phyloP scores from a whole-genome alignment of 2,797 vertebrate genomes.

The Rhabdomys pumilio region DNA sequence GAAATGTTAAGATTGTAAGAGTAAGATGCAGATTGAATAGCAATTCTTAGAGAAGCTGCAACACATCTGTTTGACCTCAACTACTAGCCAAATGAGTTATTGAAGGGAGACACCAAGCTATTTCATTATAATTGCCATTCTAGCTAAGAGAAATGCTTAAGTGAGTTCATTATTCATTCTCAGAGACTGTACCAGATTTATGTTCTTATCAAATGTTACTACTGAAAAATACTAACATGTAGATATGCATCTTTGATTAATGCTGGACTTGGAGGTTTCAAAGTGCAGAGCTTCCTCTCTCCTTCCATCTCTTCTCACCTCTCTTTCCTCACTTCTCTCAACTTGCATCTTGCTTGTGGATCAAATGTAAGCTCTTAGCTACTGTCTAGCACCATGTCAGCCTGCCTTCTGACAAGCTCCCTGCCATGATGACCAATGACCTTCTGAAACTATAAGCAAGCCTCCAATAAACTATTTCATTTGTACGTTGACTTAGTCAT shows the following conservation, averaged over 20 bases:
- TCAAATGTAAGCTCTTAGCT: background rate
- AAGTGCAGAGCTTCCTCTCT: background rate
- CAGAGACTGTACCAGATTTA: background rate
- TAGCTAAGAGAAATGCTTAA: slow-evolving; percentile 1
- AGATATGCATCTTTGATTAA: background rate
- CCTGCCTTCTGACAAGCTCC: background rate
- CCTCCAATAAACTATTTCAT: background rate
- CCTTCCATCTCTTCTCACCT: background rate
- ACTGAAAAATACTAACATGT: background rate
- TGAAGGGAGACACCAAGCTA: background rate
- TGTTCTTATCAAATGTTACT: slow-evolving; percentile 20
- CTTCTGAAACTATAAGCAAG: background rate
- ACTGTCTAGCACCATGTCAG: background rate
- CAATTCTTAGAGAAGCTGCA: background rate
- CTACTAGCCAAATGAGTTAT: background rate
- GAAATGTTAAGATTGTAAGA: background rate
- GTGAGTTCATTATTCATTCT: background rate
- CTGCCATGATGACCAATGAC: background rate
- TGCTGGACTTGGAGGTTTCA: background rate
- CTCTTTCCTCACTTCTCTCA: too few species aligned
- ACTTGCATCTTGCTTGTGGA: too few species aligned
- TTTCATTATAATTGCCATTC: background rate
- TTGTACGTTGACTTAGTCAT: background rate
- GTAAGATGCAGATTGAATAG: background rate
- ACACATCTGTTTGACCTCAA: background rate